phyloP scores from a whole-genome alignment of 2,797 vertebrate genomes.

The Serranus cabrilla region DNA sequence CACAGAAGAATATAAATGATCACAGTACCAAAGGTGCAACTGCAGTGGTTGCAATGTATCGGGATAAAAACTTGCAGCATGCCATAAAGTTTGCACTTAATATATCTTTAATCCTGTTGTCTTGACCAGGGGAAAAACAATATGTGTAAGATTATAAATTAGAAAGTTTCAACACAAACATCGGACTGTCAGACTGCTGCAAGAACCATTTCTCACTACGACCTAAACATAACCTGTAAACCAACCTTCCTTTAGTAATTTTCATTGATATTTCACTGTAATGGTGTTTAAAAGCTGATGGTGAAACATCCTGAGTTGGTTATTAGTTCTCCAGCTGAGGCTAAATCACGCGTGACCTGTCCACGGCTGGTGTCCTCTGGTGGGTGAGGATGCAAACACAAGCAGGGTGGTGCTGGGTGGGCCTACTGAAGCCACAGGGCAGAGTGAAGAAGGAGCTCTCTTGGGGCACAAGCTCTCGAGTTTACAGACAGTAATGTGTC shows the following conservation, averaged over 20 bases:
- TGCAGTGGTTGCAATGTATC: conserved; percentile 15
- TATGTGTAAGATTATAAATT: conserved; percentile 9
- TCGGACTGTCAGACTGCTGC: background rate
- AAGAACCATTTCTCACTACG: background rate
- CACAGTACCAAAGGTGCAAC: background rate
- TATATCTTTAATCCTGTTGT: conserved; percentile 16
- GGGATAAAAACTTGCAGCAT: conserved; percentile 12
- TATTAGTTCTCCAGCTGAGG: conserved; percentile 1
- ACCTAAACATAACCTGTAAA: conserved; percentile 5
- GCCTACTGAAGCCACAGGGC: conserved; percentile 16
- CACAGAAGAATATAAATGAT: conserved; percentile 5
- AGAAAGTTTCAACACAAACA: background rate
- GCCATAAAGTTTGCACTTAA: conserved; percentile 20
- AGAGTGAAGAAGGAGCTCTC: conserved; percentile 11
- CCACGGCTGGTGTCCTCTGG: conserved; percentile 17
- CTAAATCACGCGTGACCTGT: conserved; percentile 21
- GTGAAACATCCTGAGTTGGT: background rate
- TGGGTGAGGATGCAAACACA: conserved; percentile 49
- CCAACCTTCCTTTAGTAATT: background rate
- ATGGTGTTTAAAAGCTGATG: background rate
- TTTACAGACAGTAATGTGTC: conserved; percentile 56
- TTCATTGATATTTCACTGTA: conserved; percentile 1
- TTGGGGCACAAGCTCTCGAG: conserved; percentile 24
- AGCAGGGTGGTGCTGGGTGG: conserved; percentile 4
- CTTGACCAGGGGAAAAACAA: background rate